phyloP scores from a whole-genome alignment of 2,888 invertebrate species.

The Chalcosyrphus nemorum region DNA sequence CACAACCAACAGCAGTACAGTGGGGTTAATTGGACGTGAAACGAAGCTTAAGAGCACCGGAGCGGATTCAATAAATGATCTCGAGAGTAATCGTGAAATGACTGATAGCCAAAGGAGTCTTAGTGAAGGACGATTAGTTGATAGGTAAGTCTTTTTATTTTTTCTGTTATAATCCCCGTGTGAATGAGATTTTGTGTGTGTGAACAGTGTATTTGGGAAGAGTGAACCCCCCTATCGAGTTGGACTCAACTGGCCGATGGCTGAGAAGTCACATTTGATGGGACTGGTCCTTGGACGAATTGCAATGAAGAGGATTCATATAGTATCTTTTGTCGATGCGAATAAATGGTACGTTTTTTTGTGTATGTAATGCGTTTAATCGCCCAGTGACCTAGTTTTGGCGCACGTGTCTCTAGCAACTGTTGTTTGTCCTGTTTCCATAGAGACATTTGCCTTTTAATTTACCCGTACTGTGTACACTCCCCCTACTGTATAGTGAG shows the following conservation, averaged over 20 bases:
- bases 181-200: neutral
- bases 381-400: constrained; percentile 37
- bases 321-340: neutral
- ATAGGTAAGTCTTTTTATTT: constrained; percentile 78
- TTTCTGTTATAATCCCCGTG: neutral
- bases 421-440: constrained; percentile 41
- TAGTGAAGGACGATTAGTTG: constrained; percentile 80
- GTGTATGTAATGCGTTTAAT: neutral
- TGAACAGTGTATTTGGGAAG: neutral
- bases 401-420: constrained; percentile 47
- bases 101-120: constrained; percentile 81
- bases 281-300: neutral
- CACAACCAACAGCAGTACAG: constrained; percentile 13
- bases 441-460: constrained; percentile 12
- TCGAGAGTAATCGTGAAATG: constrained; percentile 77
- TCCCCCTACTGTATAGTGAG: neutral
- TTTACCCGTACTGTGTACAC: constrained; percentile 5
- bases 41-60: constrained; percentile 63
- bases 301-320: neutral
- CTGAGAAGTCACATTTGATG: neutral
- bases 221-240: neutral
- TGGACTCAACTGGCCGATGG: neutral
- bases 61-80: constrained; percentile 62
- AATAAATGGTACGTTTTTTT: neutral
- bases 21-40: constrained; percentile 47